Base-by-base conservation (phyloP, 2,797 vertebrate genomes). In the Amblyraja radiata region DNA sequence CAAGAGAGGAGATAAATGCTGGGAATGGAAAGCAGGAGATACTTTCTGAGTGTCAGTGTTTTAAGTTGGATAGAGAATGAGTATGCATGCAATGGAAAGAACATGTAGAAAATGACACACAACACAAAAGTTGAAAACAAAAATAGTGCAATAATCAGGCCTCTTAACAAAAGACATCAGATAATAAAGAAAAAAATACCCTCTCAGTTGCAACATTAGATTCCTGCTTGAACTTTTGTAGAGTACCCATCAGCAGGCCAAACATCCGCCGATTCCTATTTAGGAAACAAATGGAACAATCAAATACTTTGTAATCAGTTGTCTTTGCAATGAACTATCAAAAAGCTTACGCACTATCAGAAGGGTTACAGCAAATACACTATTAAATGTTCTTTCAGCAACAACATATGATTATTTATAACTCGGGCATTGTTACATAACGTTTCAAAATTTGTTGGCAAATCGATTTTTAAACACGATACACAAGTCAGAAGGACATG, bases 151-250 rank as follows among this genome's bases (percentile, higher is more conserved):
- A 54, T 71, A 91, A 74, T 74, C 39, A 74, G 36, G 25, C 46
- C 71, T 73, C 71, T 54, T 54, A 92, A 91, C 11, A 78, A 63
- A 93, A 18, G 14, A 10, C 18, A 93, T 36, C 73, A 84, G 21
- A 68, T 80, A 6, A 93, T 94, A 4, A 71, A 74, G 93, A 93
- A 36, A 84, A 83, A 93, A 95, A 94, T 97, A 99, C 99, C 97
- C 96, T 97, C 93, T 99, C 99, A 93, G 98, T 97, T 94, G 98
- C 97, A 94, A 99, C 98, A 58, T 98, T 99, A 0, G 99, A 99
- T 95, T 99, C 99, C 95, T 99, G 98, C 94, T 99, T 99, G 95
- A 99, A 99, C 95, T 99, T 99, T 61, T 99, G 98, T 94, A 99
- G 96, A 6, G 99, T 99, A 95, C 99, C 99, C 99, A 99, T 99